These are phyloP conservation scores for Rhopalosiphum maidis DNA, from an alignment of 1,140 invertebrate species.

Conservation along the genomic window DNA sequence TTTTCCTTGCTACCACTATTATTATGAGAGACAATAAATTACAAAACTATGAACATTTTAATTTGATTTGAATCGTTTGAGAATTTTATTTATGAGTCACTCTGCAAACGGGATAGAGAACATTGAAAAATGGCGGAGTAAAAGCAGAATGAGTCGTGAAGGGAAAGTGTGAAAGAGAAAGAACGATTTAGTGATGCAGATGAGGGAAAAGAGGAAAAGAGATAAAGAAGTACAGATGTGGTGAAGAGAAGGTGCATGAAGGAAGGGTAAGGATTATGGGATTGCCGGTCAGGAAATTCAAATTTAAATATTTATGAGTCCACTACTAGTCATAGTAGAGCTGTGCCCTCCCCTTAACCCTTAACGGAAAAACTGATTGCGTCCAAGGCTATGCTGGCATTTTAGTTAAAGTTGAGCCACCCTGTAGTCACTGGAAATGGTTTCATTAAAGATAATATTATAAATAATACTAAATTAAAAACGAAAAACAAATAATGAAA, in stretches of 20 bases:
- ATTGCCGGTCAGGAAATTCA: constrained; percentile 57
- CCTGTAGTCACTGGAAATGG: constrained; percentile 3
- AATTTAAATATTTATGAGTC: constrained; percentile 57
- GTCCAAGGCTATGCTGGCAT: background rate
- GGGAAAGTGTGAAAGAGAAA: constrained; percentile 11
- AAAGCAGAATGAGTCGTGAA: background rate
- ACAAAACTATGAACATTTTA: constrained; percentile 30
- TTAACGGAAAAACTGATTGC: constrained; percentile 28
- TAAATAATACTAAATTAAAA: background rate
- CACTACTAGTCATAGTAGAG: constrained; percentile 5
- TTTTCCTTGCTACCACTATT: background rate
- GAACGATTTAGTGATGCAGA: background rate
- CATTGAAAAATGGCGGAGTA: background rate
- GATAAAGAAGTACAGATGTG: background rate
- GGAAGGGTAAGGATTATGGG: constrained; percentile 42
- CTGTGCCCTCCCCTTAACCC: constrained; percentile 26
- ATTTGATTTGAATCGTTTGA: constrained; percentile 47
- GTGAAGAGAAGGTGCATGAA: background rate
- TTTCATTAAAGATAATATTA: background rate
- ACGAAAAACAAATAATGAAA: background rate
- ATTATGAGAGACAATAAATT: constrained; percentile 18
- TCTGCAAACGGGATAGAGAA: background rate
- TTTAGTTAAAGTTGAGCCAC: background rate
- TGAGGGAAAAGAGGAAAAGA: constrained; percentile 2
- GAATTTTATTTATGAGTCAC: constrained; percentile 41